Evolutionary conservation across 2,888 invertebrate species (phyloP).

Genomic region (Ophioninae sp.): DNA sequence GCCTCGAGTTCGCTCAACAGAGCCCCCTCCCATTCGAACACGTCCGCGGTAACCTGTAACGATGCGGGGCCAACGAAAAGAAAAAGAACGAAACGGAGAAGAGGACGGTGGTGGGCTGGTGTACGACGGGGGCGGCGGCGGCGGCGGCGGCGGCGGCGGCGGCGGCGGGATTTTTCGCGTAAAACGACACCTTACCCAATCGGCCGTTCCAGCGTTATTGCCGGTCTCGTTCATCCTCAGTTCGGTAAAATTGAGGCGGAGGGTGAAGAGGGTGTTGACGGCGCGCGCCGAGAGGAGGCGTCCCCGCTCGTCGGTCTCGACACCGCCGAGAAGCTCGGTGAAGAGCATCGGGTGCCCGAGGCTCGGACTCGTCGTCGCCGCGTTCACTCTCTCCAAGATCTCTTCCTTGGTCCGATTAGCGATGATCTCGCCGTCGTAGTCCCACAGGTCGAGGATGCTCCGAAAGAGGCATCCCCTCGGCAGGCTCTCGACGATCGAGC

Average conservation of each 20-base stretch:
- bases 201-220: slow-evolving; percentile 88
- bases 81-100: too few species aligned
- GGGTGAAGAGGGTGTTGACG: slow-evolving; percentile 85
- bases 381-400: slow-evolving; percentile 85
- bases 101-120: slow-evolving; percentile 12
- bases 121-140: slow-evolving; percentile 40
- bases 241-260: slow-evolving; percentile 86
- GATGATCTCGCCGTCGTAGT: slow-evolving; percentile 83
- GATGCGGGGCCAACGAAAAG: too few species aligned
- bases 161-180: too few species aligned
- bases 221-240: slow-evolving; percentile 86
- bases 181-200: slow-evolving; percentile 84
- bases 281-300: slow-evolving; percentile 85
- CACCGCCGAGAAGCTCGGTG: slow-evolving; percentile 84
- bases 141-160: slow-evolving; percentile 56
- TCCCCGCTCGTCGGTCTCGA: slow-evolving; percentile 84
- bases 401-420: slow-evolving; percentile 83
- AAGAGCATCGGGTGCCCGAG: slow-evolving; percentile 87
- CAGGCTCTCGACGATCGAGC: slow-evolving; percentile 85
- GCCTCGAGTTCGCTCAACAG: slow-evolving; percentile 70
- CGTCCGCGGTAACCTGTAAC: slow-evolving; percentile 75
- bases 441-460: slow-evolving; percentile 88
- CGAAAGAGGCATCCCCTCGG: slow-evolving; percentile 84
- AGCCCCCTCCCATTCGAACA: slow-evolving; percentile 75
- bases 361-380: slow-evolving; percentile 84